A percentile compares a stretch with the other conserved stretches of the same genome.
Evolutionary conservation across 1,140 invertebrate genomes (phyloP).

Genomic region (Bathynomus jamesi): DNA sequence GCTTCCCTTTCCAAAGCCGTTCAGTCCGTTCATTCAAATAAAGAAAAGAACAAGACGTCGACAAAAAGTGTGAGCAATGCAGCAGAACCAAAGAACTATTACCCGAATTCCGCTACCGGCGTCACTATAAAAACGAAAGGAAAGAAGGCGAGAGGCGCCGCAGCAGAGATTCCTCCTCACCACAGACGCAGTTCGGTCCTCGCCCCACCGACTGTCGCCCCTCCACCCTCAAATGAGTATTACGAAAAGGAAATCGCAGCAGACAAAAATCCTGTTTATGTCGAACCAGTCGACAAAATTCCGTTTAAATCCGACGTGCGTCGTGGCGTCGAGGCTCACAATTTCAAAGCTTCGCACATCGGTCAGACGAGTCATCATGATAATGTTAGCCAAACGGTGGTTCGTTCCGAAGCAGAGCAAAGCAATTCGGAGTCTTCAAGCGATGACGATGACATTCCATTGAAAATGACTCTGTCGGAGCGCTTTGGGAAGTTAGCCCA

Average conservation of each 20-base stretch:
- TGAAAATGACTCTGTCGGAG: slow-evolving; percentile 61
- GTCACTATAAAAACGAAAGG: no score
- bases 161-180: no score
- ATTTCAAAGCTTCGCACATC: not conserved
- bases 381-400: slow-evolving; percentile 1
- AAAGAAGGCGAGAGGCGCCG: no score
- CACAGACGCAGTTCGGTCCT: no score
- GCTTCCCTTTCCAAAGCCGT: not conserved
- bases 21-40: not conserved
- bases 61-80: no score
- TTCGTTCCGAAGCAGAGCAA: slow-evolving; percentile 10
- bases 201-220: no score
- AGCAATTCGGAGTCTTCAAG: slow-evolving; percentile 25
- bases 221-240: not conserved
- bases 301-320: not conserved
- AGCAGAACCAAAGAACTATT: no score
- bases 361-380: not conserved
- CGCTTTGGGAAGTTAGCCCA: slow-evolving; percentile 84
- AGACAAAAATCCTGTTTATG: not conserved
- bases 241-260: not conserved
- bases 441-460: slow-evolving; percentile 26
- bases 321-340: not conserved
- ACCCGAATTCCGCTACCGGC: no score
- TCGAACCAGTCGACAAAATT: not conserved
- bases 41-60: no score